Base-by-base conservation (phyloP, 1,140 invertebrate genomes). In the Ruditapes philippinarum region DNA sequence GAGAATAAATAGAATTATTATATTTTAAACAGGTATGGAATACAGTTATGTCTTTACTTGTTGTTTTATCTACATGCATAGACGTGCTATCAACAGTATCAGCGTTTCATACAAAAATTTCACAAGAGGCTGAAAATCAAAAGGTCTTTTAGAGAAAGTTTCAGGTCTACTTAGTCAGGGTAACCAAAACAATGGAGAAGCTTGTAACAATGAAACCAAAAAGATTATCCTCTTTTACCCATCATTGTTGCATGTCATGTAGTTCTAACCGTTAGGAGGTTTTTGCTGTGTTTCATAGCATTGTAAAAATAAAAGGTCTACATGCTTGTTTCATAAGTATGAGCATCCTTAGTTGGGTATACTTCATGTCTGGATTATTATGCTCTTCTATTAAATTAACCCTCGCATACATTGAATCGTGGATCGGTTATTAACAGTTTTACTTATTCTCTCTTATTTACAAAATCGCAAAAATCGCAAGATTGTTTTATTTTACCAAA, bases 21-120 rank as follows among this genome's bases (percentile, higher is more conserved):
- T n/a, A n/a, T n/a, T n/a, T n/a, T n/a, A n/a, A n/a, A n/a, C 36
- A 81, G 79, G 38, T 45, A 11, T 81, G 79, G 79, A 33, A 36
- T 11, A 28, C 33, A 11, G 42, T 65, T n/a, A 81, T 57, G 14
- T 81, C 79, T 5, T 62, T 81, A 0, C 7, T 81, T 31, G 45
- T 81, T 5, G 22, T 81, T 0, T 25, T 22, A 11, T 28, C 54
- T 17, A 65, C 38, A 1, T 33, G 62, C 28, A 65, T 33, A 28
- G 38, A 42, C 3, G 60, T 57, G 2, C 49, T 81, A 19, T 14
- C 36, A 36, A 81, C 79, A 22, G 22, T 81, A 25, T 28, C 54
- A 11, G 14, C 57, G 3, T 65, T 81, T 7, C 22, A n/a, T n/a
- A 40, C 4, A 5, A 51, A 38, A 62, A n/a, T 7, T 81, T 42